phyloP scores from a whole-genome alignment of 2,797 vertebrate genomes.

The Pteronotus mesoamericanus region DNA sequence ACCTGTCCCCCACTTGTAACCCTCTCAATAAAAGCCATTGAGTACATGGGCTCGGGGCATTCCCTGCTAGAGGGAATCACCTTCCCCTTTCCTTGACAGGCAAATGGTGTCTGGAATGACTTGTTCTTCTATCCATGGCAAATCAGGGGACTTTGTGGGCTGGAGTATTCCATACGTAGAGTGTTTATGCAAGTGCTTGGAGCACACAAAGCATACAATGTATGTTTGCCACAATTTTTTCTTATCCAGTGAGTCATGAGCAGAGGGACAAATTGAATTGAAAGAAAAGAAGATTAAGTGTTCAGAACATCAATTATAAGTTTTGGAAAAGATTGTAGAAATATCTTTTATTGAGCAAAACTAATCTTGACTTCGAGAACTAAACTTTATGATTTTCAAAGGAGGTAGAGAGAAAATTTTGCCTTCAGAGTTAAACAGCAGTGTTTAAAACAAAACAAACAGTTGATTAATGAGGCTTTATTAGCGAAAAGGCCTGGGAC shows the following conservation, averaged over 20 bases:
- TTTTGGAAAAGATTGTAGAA: not conserved
- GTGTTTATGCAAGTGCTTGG: not conserved
- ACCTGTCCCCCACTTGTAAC: too few relatives aligned
- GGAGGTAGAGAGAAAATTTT: not conserved
- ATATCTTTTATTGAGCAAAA: not conserved
- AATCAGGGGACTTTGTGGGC: too few relatives aligned
- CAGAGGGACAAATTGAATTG: not conserved
- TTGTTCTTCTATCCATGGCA: too few relatives aligned
- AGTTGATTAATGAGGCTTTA: not conserved
- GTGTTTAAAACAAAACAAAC: not conserved
- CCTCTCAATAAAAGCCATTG: too few relatives aligned
- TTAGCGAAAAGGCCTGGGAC: not conserved
- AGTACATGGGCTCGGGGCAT: too few relatives aligned
- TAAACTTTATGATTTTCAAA: not conserved
- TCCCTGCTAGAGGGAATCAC: too few relatives aligned
- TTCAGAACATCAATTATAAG: not conserved
- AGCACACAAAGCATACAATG: fast-evolving
- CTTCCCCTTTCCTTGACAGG: too few relatives aligned
- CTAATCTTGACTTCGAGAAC: not conserved
- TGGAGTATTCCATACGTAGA: too few relatives aligned
- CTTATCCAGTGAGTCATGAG: not conserved
- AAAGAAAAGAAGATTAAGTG: not conserved
- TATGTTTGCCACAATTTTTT: not conserved
- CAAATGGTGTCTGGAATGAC: too few relatives aligned
- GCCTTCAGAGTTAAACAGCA: not conserved